Evolutionary conservation across 1,140 invertebrate species (phyloP), one percentile per base, ranked within the genome.

Genomic region (Drosophila guanche): DNA sequence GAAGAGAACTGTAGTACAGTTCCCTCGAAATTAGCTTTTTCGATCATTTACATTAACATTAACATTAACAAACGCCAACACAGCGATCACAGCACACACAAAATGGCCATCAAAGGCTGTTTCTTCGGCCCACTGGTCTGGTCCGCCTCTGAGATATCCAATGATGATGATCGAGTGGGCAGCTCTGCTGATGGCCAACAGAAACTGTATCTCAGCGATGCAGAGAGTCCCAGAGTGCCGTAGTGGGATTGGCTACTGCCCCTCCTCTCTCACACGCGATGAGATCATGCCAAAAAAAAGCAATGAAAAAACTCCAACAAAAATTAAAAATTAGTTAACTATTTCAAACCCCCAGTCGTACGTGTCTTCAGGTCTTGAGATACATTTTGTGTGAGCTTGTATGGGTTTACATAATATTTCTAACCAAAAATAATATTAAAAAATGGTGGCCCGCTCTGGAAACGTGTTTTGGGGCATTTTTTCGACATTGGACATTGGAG

Each of bases 381-480:
- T 33, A 56, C 42, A 63, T 33, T 20, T 20, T 20, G 16, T 20
- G 29, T 47, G 12, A 40, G 57, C n/a, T 1, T 29, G 6, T 22
- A 20, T 37, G 33, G 33, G 33, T 37, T 68, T 69, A 69, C 68
- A 69, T 69, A 69, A 56, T 43, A n/a, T n/a, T 27, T 33, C 68
- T 29, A 33, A 48, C 45, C 52, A 57, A 33, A 46, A 29, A 14
- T 12, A 12, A 40, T 52, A 59, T 67, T 46, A 56, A 69, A 86
- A 86, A 86, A 86, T 86, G 81, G 81, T 88, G 81, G 81, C 52
- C 43, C 33, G 14, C 53, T 47, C n/a, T 22, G 66, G 65, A 61
- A 79, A 86, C 81, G 81, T 86, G 81, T 86, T 86, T 58, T 77
- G 37, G 73, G 46, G 58, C 78, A 51, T 70, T 67, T 85, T 76